A percentile compares a stretch with the other conserved stretches of the same genome.
Evolutionary conservation across 2,888 invertebrate genomes (phyloP).

Genomic region (Drosophila mulleri): DNA sequence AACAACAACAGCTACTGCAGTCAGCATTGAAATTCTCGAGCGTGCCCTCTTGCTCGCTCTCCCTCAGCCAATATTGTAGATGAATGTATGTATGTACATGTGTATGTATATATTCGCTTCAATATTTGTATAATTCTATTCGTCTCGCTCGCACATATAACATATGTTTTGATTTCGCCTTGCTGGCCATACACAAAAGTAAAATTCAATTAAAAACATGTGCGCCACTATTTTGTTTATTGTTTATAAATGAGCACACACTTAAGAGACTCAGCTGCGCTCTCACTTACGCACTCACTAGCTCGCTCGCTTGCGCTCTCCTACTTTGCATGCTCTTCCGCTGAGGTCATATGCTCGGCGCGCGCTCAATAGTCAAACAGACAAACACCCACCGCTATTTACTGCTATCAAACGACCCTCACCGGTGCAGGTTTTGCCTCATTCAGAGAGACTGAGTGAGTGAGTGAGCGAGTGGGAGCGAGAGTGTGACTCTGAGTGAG

Average conservation of each 20-base stretch:
- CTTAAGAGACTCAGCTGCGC: constrained; percentile 27
- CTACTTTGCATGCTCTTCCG: constrained; percentile 24
- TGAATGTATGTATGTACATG: constrained; percentile 1
- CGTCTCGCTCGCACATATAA: constrained; percentile 37
- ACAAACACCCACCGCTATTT: constrained; percentile 49
- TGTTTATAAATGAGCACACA: constrained; percentile 78
- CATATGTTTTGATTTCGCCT: constrained; percentile 67
- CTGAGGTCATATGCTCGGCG: constrained; percentile 67
- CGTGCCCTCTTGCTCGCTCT: constrained; percentile 20
- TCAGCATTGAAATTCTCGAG: constrained; percentile 64
- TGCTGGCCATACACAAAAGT: constrained; percentile 47
- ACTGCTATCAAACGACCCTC: constrained; percentile 54
- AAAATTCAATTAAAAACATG: constrained; percentile 78
- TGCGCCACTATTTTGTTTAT: constrained; percentile 78
- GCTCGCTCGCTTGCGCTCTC: constrained; percentile 4
- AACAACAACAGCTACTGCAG: constrained; percentile 17
- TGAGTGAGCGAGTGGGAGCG: constrained; percentile 1
- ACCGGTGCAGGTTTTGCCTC: constrained; percentile 64
- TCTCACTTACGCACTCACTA: constrained; percentile 9
- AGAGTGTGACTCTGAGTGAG: constrained; percentile 7
- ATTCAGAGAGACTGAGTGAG: constrained; percentile 3
- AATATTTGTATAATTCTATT: constrained; percentile 10
- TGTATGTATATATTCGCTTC: constrained; percentile 1
- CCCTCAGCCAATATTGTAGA: not conserved
- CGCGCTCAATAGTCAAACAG: constrained; percentile 6